Evolutionary conservation across 2,888 invertebrate species (phyloP).

Genomic region (Steromphala cineraria): DNA sequence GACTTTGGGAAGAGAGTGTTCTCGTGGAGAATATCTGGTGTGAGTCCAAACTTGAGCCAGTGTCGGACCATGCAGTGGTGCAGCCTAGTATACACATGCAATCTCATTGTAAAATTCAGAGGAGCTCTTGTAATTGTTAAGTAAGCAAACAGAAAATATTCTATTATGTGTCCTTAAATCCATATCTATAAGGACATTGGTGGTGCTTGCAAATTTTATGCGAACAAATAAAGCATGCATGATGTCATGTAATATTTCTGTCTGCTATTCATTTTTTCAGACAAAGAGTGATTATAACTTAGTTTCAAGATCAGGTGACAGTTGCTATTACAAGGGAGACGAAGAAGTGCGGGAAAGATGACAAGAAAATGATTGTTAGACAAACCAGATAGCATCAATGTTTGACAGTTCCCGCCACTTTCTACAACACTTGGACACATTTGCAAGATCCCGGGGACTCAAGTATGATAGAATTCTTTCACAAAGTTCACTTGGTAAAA

Average conservation of each 20-base stretch:
- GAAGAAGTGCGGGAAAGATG: too few species aligned
- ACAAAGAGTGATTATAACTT: too few species aligned
- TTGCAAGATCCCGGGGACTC: conserved; percentile 50
- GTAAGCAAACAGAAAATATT: too few species aligned
- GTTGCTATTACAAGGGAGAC: neutral
- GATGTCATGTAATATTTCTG: too few species aligned
- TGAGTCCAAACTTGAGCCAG: conserved; percentile 63
- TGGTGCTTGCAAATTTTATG: too few species aligned
- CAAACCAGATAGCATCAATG: conserved; percentile 62
- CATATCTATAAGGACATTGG: too few species aligned
- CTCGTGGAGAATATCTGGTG: conserved; percentile 50
- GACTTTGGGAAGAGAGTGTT: conserved; percentile 46
- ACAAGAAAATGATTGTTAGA: neutral
- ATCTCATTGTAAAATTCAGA: neutral
- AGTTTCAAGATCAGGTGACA: too few species aligned
- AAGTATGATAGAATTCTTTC: conserved; percentile 61
- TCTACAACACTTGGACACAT: conserved; percentile 50
- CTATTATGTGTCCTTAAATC: too few species aligned
- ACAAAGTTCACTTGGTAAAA: conserved; percentile 59
- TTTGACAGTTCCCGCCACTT: conserved; percentile 63
- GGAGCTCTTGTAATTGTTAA: too few species aligned
- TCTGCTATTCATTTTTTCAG: too few species aligned
- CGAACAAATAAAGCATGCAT: too few species aligned
- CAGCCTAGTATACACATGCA: conserved; percentile 48
- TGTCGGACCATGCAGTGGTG: conserved; percentile 61